Conservation (phyloP, 2,888 invertebrate genomes). For the Luperina nickerlii region DNA sequence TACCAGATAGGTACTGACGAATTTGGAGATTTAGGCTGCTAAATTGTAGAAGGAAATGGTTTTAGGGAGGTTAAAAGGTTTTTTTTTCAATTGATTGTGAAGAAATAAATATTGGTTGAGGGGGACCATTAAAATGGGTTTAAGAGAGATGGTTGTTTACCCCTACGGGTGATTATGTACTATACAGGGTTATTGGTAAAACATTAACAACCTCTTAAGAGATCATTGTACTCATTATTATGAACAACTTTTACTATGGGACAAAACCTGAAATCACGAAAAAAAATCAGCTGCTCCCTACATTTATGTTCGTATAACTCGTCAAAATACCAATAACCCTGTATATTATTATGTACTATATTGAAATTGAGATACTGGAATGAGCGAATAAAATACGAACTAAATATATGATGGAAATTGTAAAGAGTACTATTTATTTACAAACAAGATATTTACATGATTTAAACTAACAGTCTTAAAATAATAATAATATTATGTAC, state of each 20-base stretch:
- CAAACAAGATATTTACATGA: not conserved
- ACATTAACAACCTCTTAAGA: no score
- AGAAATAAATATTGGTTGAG: not conserved
- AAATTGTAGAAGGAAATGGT: not conserved
- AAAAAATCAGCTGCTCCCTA: no score
- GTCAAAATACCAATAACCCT: no score
- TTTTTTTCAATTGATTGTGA: not conserved
- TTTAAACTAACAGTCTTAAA: not conserved
- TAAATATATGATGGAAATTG: not conserved
- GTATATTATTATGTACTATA: no score
- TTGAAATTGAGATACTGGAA: not conserved
- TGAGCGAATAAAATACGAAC: not conserved
- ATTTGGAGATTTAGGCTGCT: slow-evolving; percentile 41
- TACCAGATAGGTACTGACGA: slow-evolving; percentile 45
- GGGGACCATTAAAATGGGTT: not conserved
- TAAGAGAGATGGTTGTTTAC: not conserved
- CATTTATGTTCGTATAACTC: no score
- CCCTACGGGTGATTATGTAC: not conserved
- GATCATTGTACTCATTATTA: no score
- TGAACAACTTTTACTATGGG: no score
- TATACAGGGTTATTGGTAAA: not conserved
- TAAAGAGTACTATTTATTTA: not conserved
- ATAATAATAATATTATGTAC: not conserved
- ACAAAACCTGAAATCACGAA: no score
- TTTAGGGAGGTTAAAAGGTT: not conserved